Percentiles rank a stretch among this genome's conserved stretches.
phyloP scores from a whole-genome alignment of 2,113 vertebrate genomes.

The Lophius piscatorius region DNA sequence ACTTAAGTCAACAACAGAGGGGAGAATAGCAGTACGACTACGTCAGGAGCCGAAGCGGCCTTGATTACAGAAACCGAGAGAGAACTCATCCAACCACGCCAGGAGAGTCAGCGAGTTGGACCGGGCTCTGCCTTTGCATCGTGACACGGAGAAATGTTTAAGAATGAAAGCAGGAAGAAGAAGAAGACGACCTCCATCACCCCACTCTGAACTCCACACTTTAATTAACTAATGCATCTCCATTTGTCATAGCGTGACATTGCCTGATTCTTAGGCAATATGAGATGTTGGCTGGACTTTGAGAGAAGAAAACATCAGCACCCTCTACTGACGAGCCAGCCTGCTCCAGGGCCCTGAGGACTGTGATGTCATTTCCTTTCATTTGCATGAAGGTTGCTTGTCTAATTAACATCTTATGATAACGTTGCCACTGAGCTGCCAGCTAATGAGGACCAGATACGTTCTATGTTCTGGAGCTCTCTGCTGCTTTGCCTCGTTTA shows the following conservation, averaged over 20 bases:
- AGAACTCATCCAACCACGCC: slow-evolving; percentile 63
- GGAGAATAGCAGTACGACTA: slow-evolving; percentile 56
- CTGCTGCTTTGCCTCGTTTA: slow-evolving; percentile 15
- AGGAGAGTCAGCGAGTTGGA: slow-evolving; percentile 62
- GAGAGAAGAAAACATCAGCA: slow-evolving; percentile 83
- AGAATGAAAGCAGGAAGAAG: slow-evolving; percentile 61
- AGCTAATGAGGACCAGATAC: slow-evolving; percentile 48
- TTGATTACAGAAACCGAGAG: slow-evolving; percentile 74
- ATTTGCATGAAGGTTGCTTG: slow-evolving; percentile 46
- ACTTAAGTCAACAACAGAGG: slow-evolving; percentile 62
- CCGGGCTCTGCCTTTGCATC: slow-evolving; percentile 46
- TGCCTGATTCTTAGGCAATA: slow-evolving; percentile 86
- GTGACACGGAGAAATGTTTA: slow-evolving; percentile 69
- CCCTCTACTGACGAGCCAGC: slow-evolving; percentile 86
- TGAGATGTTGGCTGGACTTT: slow-evolving; percentile 79
- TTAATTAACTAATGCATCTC: slow-evolving; percentile 85
- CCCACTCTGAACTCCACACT: slow-evolving; percentile 82
- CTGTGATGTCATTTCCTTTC: slow-evolving; percentile 46
- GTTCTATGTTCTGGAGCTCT: slow-evolving; percentile 8
- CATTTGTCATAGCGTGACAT: slow-evolving; percentile 86
- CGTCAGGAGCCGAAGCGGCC: slow-evolving; percentile 51
- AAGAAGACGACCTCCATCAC: slow-evolving; percentile 77
- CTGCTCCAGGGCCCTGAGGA: slow-evolving; percentile 42
- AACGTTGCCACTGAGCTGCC: slow-evolving; percentile 38
- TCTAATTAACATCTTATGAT: slow-evolving; percentile 55